Conservation (phyloP, 1,140 invertebrate species). For the Anastrepha obliqua region DNA sequence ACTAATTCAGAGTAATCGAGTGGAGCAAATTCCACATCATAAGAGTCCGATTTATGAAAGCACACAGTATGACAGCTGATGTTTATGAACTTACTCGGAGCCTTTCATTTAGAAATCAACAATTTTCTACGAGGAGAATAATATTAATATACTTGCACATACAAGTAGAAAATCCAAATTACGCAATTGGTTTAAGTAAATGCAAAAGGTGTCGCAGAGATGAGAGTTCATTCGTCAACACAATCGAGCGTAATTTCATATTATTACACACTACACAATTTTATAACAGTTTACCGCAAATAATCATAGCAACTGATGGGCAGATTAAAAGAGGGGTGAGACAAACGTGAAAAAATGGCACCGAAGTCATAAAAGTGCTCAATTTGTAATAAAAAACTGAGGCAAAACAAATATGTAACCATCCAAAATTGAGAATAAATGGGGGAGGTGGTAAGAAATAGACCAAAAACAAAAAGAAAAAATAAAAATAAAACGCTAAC, state of each 20-base stretch:
- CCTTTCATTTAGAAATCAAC: too few species aligned
- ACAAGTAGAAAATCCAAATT: too few species aligned
- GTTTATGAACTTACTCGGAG: too few species aligned
- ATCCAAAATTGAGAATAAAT: not conserved
- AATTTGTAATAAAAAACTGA: not conserved
- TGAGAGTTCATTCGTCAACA: not conserved
- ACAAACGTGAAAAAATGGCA: not conserved
- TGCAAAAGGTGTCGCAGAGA: not conserved
- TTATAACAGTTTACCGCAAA: constrained; percentile 25
- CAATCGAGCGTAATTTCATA: constrained; percentile 9
- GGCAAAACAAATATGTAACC: not conserved
- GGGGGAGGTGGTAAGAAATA: not conserved
- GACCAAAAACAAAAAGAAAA: too few species aligned
- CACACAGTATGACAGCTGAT: too few species aligned
- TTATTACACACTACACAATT: constrained; percentile 14
- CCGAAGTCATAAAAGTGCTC: constrained; percentile 40
- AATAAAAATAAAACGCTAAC: too few species aligned
- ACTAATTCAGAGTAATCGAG: too few species aligned
- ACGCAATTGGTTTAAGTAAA: too few species aligned
- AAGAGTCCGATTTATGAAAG: too few species aligned
- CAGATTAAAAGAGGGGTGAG: constrained; percentile 14
- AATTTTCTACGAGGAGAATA: too few species aligned
- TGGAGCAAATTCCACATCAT: too few species aligned
- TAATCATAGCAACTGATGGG: constrained; percentile 21
- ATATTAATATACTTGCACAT: too few species aligned